Evolutionary conservation across 2,113 vertebrate genomes (phyloP).

Genomic region (Pseudorhombus dupliciocellatus): DNA sequence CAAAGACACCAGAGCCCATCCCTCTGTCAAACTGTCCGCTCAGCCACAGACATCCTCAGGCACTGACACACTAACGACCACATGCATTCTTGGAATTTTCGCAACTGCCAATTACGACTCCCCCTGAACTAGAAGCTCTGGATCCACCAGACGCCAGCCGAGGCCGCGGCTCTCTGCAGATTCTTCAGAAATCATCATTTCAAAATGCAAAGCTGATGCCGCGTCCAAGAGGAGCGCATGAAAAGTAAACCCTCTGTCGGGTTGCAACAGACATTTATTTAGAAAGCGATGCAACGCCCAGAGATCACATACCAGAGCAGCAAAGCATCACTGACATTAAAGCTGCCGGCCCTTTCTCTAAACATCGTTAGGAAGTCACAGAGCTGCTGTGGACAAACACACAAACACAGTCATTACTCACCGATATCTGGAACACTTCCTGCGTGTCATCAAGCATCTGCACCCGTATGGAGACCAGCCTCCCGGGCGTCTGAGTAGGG

Average conservation of each 20-base stretch:
- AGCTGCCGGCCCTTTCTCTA: conserved; percentile 22
- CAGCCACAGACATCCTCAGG: conserved; percentile 51
- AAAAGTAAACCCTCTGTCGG: neutral
- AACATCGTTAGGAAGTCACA: conserved; percentile 19
- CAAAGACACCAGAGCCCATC: conserved; percentile 15
- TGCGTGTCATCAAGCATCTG: conserved; percentile 96
- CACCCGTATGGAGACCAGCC: conserved; percentile 89
- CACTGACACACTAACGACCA: conserved; percentile 39
- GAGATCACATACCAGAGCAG: conserved; percentile 33
- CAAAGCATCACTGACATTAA: conserved; percentile 34
- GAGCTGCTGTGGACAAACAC: conserved; percentile 10
- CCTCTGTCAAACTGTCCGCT: conserved; percentile 43
- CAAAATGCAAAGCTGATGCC: conserved; percentile 26
- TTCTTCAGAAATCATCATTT: conserved; percentile 50
- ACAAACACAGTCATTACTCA: conserved; percentile 74
- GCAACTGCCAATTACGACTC: conserved; percentile 53
- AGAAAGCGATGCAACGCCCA: neutral
- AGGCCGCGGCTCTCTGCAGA: conserved; percentile 18
- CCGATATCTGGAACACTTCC: conserved; percentile 93
- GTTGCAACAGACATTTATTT: conserved; percentile 20
- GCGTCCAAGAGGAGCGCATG: neutral
- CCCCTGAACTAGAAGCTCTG: conserved; percentile 40
- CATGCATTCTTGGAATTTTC: conserved; percentile 66
- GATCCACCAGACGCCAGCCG: conserved; percentile 33
- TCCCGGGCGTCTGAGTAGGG: conserved; percentile 85